Evolutionary conservation across 2,113 vertebrate genomes (phyloP).

Genomic region (Trochalopteron elliotii): DNA sequence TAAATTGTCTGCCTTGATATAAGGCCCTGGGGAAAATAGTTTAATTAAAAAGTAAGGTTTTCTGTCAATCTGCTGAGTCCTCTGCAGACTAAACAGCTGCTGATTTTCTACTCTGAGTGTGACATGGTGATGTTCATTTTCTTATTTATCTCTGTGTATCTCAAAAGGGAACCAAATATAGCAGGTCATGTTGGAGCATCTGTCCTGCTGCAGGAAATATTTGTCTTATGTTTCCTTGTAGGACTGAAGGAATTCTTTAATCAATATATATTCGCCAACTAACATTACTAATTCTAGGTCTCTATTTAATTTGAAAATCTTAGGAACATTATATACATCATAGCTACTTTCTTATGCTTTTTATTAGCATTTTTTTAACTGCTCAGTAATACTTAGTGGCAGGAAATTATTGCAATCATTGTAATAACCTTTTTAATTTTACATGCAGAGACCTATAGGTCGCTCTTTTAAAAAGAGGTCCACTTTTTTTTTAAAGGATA

Average conservation of each 20-base stretch:
- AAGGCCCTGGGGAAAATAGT: conserved; percentile 5
- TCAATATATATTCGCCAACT: neutral
- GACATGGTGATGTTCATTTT: neutral
- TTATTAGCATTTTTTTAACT: conserved; percentile 9
- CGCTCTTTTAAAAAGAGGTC: neutral
- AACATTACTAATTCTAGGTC: neutral
- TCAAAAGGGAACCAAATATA: neutral
- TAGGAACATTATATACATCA: neutral
- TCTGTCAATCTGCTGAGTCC: conserved; percentile 38
- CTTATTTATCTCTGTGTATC: neutral
- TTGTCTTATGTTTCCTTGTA: neutral
- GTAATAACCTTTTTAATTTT: neutral
- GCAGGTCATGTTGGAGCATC: neutral
- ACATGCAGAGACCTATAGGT: neutral
- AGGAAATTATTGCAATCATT: neutral
- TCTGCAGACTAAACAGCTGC: conserved; percentile 17
- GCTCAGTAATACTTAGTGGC: neutral
- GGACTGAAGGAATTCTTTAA: neutral
- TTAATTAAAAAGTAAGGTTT: conserved; percentile 56
- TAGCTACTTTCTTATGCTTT: neutral
- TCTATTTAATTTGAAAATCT: neutral
- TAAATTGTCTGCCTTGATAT: conserved; percentile 36
- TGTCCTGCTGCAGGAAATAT: neutral
- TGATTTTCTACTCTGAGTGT: conserved; percentile 17
- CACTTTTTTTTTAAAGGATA: neutral